Base-by-base conservation (phyloP, 2,113 vertebrate genomes). In the Gadus macrocephalus region DNA sequence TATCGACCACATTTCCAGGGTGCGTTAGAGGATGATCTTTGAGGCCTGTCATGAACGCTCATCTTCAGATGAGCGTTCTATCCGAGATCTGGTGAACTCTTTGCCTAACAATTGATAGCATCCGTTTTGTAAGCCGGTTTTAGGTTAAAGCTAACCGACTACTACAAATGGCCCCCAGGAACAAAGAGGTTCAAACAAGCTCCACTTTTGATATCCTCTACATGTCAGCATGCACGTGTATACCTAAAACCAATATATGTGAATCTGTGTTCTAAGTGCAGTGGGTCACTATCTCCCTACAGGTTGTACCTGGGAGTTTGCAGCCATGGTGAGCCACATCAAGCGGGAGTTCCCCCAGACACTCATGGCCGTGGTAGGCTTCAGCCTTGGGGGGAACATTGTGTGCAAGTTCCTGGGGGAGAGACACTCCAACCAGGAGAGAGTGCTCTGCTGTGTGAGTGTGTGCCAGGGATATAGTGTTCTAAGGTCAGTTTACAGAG, bases 271-370 rank as follows among this genome's bases (percentile, higher is more conserved):
- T 49, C 2, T 35, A 35, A 35, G 31, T 35, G 31, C 31, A 35
- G 31, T 35, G 31, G 4, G 31, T 35, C 6, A 35, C 31, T 5
- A 35, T 49, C 11, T 49, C 5, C 20, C 27, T 3, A 20, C 59
- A 98, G 96, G 96, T 56, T 98, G 95, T 68, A 98, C 96, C 0
- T 97, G 95, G 96, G 96, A 97, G 66, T 97, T 93, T 60, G 86
- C 89, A 14, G 94, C 95, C 75, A 97, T 98, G 96, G 95, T 97
- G 66, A 90, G 71, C 81, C 87, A 92, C 87, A 92, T 98, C 84
- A 95, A 89, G 84, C 93, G 87, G 78, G 87, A 90, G 0, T 93
- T 92, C 20, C 94, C 93, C 28, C 84, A 94, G 71, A 94, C 93
- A 1, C 89, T 89, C 76, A 80, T 98, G 73, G 92, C 95, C 0